Evolutionary conservation across 2,113 vertebrate genomes (phyloP).

Genomic region (Leptobrachium leishanense): DNA sequence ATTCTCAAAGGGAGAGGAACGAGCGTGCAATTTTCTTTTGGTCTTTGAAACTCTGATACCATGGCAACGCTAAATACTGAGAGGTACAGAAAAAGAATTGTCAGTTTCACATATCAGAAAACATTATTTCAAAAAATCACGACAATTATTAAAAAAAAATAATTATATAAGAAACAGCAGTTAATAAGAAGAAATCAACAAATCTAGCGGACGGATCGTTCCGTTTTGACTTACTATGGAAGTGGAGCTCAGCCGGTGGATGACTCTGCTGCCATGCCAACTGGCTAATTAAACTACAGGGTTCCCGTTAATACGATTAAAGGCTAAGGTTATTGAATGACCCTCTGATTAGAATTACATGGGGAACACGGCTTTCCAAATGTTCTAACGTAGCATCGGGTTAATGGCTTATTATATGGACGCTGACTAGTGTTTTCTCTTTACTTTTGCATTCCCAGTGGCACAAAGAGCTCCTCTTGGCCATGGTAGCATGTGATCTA

Average conservation of each 20-base stretch:
- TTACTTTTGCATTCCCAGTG: too few relatives aligned
- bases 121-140: constrained; percentile 31
- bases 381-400: too few relatives aligned
- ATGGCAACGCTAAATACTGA: constrained; percentile 19
- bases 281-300: background rate
- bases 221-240: background rate
- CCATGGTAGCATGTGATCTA: too few relatives aligned
- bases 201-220: background rate
- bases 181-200: constrained; percentile 19
- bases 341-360: background rate
- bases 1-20: background rate
- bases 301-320: background rate
- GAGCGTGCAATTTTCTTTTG: background rate
- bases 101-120: constrained; percentile 14
- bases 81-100: constrained; percentile 26
- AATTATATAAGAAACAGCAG: background rate
- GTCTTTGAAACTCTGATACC: constrained; percentile 8
- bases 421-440: too few relatives aligned
- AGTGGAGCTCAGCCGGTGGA: background rate
- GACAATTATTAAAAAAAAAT: background rate
- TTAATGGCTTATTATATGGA: too few relatives aligned
- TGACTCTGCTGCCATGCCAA: too few relatives aligned
- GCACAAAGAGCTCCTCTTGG: too few relatives aligned
- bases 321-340: background rate
- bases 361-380: too few relatives aligned